Evolutionary conservation across 2,888 invertebrate genomes (phyloP).

Genomic region (Melipona beecheii): DNA sequence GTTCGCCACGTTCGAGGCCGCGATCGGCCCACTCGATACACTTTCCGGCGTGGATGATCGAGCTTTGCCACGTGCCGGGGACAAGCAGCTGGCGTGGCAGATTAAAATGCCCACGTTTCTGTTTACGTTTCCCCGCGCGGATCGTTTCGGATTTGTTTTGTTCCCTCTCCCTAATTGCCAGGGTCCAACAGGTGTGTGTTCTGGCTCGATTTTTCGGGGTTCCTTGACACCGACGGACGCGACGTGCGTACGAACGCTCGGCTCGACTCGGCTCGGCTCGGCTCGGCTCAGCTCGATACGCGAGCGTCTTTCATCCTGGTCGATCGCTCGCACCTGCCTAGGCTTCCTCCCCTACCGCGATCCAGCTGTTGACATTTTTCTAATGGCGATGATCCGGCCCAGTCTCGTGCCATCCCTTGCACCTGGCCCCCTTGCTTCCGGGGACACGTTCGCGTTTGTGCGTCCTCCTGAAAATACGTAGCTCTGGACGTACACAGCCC

Average conservation of each 20-base stretch:
- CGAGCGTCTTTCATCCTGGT: conserved; percentile 2
- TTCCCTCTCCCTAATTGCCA: conserved; percentile 37
- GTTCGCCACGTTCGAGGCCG: conserved; percentile 17
- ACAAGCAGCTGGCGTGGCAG: conserved; percentile 43
- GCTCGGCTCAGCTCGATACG: background rate
- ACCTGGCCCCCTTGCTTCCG: background rate
- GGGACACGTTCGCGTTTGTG: conserved; percentile 1
- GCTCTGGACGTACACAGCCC: no score
- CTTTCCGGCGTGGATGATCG: conserved; percentile 44
- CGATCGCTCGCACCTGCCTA: conserved; percentile 41
- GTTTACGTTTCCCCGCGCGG: conserved; percentile 27
- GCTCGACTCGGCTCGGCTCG: background rate
- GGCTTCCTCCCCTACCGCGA: background rate
- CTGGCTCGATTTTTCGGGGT: conserved; percentile 42
- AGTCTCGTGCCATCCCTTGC: conserved; percentile 1
- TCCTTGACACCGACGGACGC: conserved; percentile 6
- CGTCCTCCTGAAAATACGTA: background rate
- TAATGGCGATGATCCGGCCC: conserved; percentile 31
- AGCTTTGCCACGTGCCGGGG: conserved; percentile 49
- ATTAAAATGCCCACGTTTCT: conserved; percentile 40
- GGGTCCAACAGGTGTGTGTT: conserved; percentile 54
- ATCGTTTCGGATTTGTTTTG: conserved; percentile 19
- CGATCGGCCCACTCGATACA: conserved; percentile 37
- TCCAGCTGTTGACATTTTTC: conserved; percentile 46
- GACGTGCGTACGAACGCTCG: background rate